phyloP scores from a whole-genome alignment of 2,888 invertebrate genomes.

The Lycaena phlaeas region DNA sequence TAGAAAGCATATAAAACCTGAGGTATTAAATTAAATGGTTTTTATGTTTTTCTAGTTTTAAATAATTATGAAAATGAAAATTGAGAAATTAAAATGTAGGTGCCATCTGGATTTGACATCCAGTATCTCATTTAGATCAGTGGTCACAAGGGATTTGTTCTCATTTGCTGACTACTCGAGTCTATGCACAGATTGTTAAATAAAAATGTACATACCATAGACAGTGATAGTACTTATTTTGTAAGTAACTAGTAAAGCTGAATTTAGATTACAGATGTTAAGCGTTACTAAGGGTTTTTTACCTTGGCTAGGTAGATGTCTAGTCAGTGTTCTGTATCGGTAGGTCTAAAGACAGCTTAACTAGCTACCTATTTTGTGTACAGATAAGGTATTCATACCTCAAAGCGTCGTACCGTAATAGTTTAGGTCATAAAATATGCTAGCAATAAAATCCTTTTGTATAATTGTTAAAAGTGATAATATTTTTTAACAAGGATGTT shows the following conservation, averaged over 20 bases:
- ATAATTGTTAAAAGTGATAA: slow-evolving; percentile 3
- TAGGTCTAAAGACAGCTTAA: neutral
- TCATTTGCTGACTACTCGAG: neutral
- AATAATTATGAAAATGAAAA: no score
- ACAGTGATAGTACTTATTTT: slow-evolving; percentile 9
- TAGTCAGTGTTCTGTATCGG: neutral
- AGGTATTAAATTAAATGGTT: no score
- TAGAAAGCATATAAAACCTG: no score
- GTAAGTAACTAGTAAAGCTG: neutral
- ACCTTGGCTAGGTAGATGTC: neutral
- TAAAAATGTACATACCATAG: neutral
- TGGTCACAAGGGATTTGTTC: neutral
- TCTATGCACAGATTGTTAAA: neutral
- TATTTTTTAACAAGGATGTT: slow-evolving; percentile 3
- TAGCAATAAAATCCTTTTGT: slow-evolving; percentile 6
- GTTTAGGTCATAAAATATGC: neutral
- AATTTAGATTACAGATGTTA: neutral
- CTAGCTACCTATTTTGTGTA: neutral
- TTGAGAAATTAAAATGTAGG: no score
- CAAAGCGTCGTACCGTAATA: neutral
- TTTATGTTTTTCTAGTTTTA: no score
- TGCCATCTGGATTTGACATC: no score
- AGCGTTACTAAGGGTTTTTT: neutral
- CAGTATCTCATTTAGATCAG: neutral
- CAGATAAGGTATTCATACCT: neutral